These are phyloP conservation scores for Schizotus pectinicornis DNA, from an alignment of 2,888 invertebrate genomes.

Conservation along the genomic window DNA sequence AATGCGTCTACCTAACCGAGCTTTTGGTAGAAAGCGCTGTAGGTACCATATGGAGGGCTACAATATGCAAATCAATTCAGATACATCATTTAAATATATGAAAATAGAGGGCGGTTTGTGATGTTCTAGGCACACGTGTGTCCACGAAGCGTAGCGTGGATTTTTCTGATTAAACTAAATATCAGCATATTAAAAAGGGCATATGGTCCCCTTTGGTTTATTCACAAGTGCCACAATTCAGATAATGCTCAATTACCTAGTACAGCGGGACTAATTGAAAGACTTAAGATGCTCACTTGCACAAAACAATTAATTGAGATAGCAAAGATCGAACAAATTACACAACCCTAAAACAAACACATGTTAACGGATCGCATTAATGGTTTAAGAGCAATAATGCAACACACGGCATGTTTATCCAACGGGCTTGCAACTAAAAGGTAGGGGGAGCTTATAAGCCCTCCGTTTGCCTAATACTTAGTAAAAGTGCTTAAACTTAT, in stretches of 20 bases:
- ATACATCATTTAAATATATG: slow-evolving; percentile 54
- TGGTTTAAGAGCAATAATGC: slow-evolving; percentile 39
- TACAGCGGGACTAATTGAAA: slow-evolving; percentile 32
- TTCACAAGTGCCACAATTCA: slow-evolving; percentile 33
- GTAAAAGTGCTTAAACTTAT: slow-evolving; percentile 43
- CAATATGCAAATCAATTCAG: slow-evolving; percentile 53
- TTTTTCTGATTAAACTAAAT: slow-evolving; percentile 50
- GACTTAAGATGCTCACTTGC: background rate
- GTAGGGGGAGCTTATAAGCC: slow-evolving; percentile 40
- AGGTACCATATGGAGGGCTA: slow-evolving; percentile 52
- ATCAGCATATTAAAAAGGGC: slow-evolving; percentile 49
- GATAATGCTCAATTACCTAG: slow-evolving; percentile 31
- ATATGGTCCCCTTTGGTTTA: slow-evolving; percentile 42
- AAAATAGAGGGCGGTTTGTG: slow-evolving; percentile 50
- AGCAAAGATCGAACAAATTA: slow-evolving; percentile 1
- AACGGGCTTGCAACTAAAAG: slow-evolving; percentile 37
- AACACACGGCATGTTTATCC: slow-evolving; percentile 41
- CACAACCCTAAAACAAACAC: slow-evolving; percentile 29
- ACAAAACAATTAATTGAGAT: slow-evolving; percentile 3
- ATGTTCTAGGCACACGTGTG: slow-evolving; percentile 52
- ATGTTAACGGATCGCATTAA: slow-evolving; percentile 52
- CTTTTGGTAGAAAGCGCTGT: slow-evolving; percentile 5
- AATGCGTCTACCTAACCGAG: slow-evolving; percentile 25
- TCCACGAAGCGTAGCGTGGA: slow-evolving; percentile 46
- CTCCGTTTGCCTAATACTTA: slow-evolving; percentile 43